Base-by-base conservation (phyloP, 2,113 vertebrate genomes). In the Oncorhynchus nerka region DNA sequence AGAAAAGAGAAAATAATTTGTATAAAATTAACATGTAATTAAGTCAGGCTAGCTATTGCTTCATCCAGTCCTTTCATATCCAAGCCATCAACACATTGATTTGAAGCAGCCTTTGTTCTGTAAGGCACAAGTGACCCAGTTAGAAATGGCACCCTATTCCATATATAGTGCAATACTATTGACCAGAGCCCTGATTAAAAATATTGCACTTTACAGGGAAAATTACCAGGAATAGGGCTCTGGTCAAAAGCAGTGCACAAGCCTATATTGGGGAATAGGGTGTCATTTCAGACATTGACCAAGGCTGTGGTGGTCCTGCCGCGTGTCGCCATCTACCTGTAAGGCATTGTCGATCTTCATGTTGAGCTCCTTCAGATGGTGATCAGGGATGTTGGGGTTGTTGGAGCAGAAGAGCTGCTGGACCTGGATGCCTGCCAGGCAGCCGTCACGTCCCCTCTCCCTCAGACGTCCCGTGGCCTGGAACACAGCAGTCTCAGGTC, bases 351-450 rank as follows among this genome's bases (percentile, higher is more conserved):
- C 97, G 6, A 97, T 99, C 92, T 97, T 98, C 86, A 95, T 70
- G 85, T 98, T 98, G 75, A 99, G 94, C 74, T 99, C 97, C 91
- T 98, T 99, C 73, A 99, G 94, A 91, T 98, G 97, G 88, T 98
- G 97, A 82, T 99, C 98, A 20, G 97, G 97, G 84, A 99, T 96
- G 71, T 93, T 93, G 78, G 96, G 94, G 84, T 91, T 97, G 85
- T 99, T 97, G 24, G 97, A 97, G 89, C 98, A 99, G 92, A 99
- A 99, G 81, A 99, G 97, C 71, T 98, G 97, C 79, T 99, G 98
- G 79, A 99, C 97, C 93, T 99, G 97, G 84, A 99, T 94, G 76
- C 98, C 98, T 71, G 97, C 95, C 91, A 99, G 91, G 86, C 95
- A 95, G 79, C 98, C 95, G 55, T 98, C 98, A 51, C 95, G 94